Base-by-base conservation (phyloP, 2,113 vertebrate genomes). In the Megaleporinus macrocephalus region DNA sequence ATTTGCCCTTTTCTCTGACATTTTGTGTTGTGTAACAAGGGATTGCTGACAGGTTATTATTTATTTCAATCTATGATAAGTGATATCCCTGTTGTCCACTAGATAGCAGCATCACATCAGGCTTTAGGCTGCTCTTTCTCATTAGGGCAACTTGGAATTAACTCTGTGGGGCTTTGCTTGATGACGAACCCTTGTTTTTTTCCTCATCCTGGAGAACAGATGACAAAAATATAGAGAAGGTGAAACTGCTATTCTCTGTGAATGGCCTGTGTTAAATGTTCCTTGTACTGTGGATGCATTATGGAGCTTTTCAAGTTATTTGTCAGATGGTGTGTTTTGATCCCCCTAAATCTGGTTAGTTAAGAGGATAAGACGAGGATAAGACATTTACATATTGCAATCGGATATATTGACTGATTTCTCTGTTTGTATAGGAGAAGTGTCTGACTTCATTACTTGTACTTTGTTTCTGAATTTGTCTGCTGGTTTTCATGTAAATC, bases 61-160 rank as follows among this genome's bases (percentile, higher is more conserved):
- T 44, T 70, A n/a, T 9, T 41, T 11, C 33, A 44, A 24, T 69
- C 3, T 24, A 20, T 2, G 69, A 51, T 16, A 7, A 33, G 49
- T 65, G 41, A 57, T 20, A 29, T 26, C n/a, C 14, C 14, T 30
- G 44, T 59, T 81, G 57, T 73, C 78, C 83, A 84, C 78, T 22
- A 84, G 83, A 68, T 73, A 4, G 73, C 47, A 80, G 66, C n/a
- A 65, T 66, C n/a, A 30, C 26, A 12, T 70, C 13, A 33, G 16
- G 20, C 41, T 62, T 44, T 79, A 14, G 61, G 14, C 20, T 0
- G n/a, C 44, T 62, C 5, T 10, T 57, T 27, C 22, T 4, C 10
- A 18, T 20, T 22, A n/a, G 29, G 36, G 10, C 1, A 13, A 16
- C 9, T 44, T 44, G 18, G 66, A 41, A 41, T 69, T 0, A 22